Base-by-base conservation (phyloP, 2,797 vertebrate genomes). In the Paratrypauchen microcephalus region DNA sequence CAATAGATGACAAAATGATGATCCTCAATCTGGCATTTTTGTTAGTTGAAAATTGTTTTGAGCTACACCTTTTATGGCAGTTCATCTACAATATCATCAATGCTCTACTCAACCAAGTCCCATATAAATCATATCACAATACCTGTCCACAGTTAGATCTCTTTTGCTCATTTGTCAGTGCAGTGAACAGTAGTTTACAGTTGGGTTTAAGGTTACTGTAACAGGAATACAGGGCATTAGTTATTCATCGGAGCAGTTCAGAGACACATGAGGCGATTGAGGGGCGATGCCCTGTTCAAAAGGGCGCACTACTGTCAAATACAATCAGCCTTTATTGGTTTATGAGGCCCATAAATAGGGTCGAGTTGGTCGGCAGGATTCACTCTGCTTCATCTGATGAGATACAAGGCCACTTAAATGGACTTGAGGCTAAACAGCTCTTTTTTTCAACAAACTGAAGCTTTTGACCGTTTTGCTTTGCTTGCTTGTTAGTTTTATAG, bases 281-380 rank as follows among this genome's bases (percentile, higher is more conserved):
- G 32, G 28, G 59, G 9, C 19, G 11, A 41, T 41, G 30, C n/a
- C 8, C 24, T 30, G 24, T 65, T 28, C 63, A 65, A 65, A 65
- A 64, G 61, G 63, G 23, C 45, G 18, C 47, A 50, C 63, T 52
- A 65, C 63, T 50, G 45, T 28, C 18, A 18, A 47, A n/a, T 65
- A 65, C 16, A 11, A 65, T 65, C 47, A n/a, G 6, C 16, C 52
- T 64, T 64, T 65, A 65, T 65, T 19, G 3, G 6, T 65, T 65
- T 65, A 65, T 50, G 45, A 52, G 6, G 26, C 23, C 26, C 26
- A 30, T 65, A 65, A 50, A 48, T 6, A 28, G 9, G 7, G 41
- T 30, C 32, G 8, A 45, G 8, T 65, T 30, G 16, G 45, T 19
- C 41, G 23, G 61, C 15, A 18, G 1, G 21, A 47, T 47, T 48